A percentile compares a stretch with the other conserved stretches of the same genome.
Conservation (phyloP, 2,888 invertebrate genomes). For the Drosophila mercatorum region DNA sequence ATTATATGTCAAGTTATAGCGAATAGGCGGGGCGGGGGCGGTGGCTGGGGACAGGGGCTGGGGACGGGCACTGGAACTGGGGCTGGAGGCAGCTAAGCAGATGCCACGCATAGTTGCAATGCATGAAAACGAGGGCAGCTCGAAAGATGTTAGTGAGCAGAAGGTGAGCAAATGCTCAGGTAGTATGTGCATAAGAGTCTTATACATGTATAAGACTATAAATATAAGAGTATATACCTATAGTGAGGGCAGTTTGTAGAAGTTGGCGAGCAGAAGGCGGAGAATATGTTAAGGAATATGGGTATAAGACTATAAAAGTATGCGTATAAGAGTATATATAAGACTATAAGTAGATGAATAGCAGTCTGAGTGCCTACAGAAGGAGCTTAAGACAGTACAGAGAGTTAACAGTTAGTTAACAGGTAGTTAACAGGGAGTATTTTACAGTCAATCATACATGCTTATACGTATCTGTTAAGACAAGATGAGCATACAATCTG, state of each 20-base stretch:
- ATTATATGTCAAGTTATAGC: slow-evolving; percentile 55
- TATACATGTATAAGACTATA: background rate
- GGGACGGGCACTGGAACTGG: background rate
- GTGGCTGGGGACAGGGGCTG: background rate
- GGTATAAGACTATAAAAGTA: background rate
- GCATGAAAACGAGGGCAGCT: slow-evolving; percentile 33
- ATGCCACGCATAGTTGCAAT: slow-evolving; percentile 30
- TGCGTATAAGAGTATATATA: background rate
- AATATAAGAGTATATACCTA: background rate
- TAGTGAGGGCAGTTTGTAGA: too few relatives aligned
- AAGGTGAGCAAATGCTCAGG: background rate
- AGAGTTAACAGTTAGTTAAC: too few relatives aligned
- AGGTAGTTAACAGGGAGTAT: too few relatives aligned
- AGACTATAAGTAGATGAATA: too few relatives aligned
- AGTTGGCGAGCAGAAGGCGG: too few relatives aligned
- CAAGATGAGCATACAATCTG: too few relatives aligned
- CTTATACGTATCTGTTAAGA: too few relatives aligned
- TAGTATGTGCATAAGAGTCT: background rate
- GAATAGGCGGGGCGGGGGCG: slow-evolving; percentile 29
- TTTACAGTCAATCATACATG: too few relatives aligned
- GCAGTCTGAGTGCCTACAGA: too few relatives aligned
- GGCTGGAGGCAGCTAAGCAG: slow-evolving; percentile 33
- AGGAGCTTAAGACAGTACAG: too few relatives aligned
- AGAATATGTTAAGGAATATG: background rate
- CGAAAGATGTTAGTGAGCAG: background rate